A percentile compares a stretch with the other conserved stretches of the same genome.
These are phyloP conservation scores for Muntiacus reevesi DNA, from an alignment of 2,113 vertebrate genomes.

Conservation along the genomic window DNA sequence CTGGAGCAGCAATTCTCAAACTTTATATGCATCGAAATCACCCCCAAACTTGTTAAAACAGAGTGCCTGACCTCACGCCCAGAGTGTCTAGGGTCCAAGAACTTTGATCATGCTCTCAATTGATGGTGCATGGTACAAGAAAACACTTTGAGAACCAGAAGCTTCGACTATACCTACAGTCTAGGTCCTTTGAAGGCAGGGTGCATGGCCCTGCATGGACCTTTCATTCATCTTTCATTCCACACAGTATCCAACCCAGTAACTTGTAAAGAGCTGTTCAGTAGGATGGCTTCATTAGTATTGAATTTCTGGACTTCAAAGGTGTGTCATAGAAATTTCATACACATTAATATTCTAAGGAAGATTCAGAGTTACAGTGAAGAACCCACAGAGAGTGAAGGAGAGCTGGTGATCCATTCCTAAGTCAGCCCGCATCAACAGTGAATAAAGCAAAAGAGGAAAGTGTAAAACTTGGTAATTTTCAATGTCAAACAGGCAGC, in stretches of 20 bases:
- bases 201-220: neutral
- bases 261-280: neutral
- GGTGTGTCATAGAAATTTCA: neutral
- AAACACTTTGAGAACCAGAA: neutral
- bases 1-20: neutral
- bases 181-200: neutral
- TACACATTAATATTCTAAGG: neutral
- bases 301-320: neutral
- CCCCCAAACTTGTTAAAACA: neutral
- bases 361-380: neutral
- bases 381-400: neutral
- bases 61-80: neutral
- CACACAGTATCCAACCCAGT: neutral
- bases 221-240: neutral
- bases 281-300: neutral
- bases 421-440: neutral
- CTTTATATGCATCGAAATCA: neutral
- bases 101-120: neutral
- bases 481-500: neutral
- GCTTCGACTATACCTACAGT: neutral
- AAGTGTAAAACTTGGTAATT: neutral
- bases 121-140: neutral
- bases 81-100: neutral
- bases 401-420: neutral
- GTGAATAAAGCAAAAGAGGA: neutral